These are phyloP conservation scores for Tragelaphus buxtoni DNA, from an alignment of 2,113 vertebrate genomes.

Conservation along the genomic window DNA sequence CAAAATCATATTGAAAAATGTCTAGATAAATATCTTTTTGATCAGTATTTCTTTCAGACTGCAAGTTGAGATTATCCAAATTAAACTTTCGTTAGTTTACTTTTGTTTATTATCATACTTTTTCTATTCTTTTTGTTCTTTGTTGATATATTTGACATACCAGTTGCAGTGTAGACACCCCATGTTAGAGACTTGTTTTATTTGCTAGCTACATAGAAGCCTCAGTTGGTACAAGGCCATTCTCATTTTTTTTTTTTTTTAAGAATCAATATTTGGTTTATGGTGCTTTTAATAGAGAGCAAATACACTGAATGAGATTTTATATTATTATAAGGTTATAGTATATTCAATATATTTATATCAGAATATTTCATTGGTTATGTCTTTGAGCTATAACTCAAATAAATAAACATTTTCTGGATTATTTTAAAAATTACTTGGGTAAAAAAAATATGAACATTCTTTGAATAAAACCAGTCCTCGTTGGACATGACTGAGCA, in stretches of 20 bases:
- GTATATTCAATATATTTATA: conserved; percentile 12
- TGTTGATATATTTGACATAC: neutral
- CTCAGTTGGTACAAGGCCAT: neutral
- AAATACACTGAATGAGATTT: conserved; percentile 37
- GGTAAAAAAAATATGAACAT: neutral
- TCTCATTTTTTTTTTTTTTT: conserved; percentile 28
- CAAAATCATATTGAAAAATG: neutral
- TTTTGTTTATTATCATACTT: neutral
- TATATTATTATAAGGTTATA: conserved; percentile 11
- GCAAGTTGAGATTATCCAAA: neutral
- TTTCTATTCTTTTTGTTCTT: neutral
- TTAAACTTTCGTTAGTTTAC: neutral
- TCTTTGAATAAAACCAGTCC: neutral
- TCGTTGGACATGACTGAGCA: too few relatives aligned
- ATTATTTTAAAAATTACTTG: neutral
- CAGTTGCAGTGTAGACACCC: neutral
- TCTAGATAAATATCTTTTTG: neutral
- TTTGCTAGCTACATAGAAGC: neutral
- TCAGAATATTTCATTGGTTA: neutral
- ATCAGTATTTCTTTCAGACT: neutral
- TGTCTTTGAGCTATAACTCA: neutral
- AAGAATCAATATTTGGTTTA: conserved; percentile 55
- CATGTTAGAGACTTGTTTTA: neutral
- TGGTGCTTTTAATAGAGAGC: conserved; percentile 22
- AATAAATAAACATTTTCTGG: neutral